phyloP scores from a whole-genome alignment of 2,888 invertebrate species.

The Ptychoptera contaminata region DNA sequence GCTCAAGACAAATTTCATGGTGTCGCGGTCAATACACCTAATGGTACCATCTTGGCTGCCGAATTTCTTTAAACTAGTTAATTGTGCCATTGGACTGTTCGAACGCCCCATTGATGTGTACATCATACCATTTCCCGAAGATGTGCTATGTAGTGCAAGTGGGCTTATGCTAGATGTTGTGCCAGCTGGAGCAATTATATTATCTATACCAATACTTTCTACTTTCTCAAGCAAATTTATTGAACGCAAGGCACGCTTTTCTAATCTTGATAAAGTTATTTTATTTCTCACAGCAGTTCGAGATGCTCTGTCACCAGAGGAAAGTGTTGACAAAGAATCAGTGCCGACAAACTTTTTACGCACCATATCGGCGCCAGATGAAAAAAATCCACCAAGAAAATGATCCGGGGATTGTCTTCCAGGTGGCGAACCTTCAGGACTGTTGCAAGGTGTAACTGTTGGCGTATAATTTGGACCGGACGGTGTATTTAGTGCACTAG shows the following conservation, averaged over 20 bases:
- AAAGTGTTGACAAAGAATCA: slow-evolving; percentile 16
- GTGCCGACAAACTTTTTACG: slow-evolving; percentile 44
- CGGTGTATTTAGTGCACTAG: slow-evolving; percentile 47
- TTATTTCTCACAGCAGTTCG: slow-evolving; percentile 19
- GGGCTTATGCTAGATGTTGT: neutral
- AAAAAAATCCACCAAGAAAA: slow-evolving; percentile 38
- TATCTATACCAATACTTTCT: slow-evolving; percentile 50
- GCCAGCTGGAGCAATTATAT: slow-evolving; percentile 40
- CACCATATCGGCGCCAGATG: slow-evolving; percentile 48
- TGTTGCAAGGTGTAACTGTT: slow-evolving; percentile 78
- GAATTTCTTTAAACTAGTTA: slow-evolving; percentile 52
- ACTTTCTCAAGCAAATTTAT: slow-evolving; percentile 46
- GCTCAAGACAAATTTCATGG: slow-evolving; percentile 24
- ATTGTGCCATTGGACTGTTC: slow-evolving; percentile 65
- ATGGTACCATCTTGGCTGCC: slow-evolving; percentile 22
- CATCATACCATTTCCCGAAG: slow-evolving; percentile 22
- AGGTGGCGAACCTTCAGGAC: slow-evolving; percentile 49
- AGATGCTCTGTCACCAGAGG: slow-evolving; percentile 15
- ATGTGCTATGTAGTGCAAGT: slow-evolving; percentile 35
- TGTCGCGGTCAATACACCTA: slow-evolving; percentile 32
- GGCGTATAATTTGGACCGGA: slow-evolving; percentile 52
- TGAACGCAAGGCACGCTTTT: slow-evolving; percentile 32
- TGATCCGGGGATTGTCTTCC: slow-evolving; percentile 31
- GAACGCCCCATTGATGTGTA: slow-evolving; percentile 34
- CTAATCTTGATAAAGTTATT: slow-evolving; percentile 26